These are phyloP conservation scores for Stenopsyche tienmushanensis DNA, from an alignment of 1,140 invertebrate genomes.

Conservation along the genomic window DNA sequence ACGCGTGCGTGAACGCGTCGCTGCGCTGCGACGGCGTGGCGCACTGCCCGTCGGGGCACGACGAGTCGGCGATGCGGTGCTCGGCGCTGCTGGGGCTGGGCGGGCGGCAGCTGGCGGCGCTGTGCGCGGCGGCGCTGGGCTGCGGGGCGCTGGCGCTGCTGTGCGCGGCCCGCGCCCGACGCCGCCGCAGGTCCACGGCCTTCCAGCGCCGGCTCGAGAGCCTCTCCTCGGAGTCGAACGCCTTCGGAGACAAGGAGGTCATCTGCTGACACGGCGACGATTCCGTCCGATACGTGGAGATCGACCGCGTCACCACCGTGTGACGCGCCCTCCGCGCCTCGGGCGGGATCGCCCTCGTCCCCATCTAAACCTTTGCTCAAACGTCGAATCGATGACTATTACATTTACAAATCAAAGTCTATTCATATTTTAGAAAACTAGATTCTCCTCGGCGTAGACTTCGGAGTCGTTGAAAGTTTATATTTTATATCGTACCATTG, in stretches of 20 bases:
- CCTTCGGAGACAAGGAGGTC: constrained; percentile 81
- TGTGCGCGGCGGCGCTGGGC: constrained; percentile 49
- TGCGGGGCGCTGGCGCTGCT: constrained; percentile 47
- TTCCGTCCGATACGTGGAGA: constrained; percentile 88
- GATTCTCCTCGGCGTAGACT: too few relatives aligned
- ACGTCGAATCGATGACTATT: too few relatives aligned
- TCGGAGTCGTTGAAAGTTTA: too few relatives aligned
- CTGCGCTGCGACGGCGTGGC: constrained; percentile 84
- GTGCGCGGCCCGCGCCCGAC: constrained; percentile 52
- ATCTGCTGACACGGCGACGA: constrained; percentile 92
- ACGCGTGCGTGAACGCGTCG: constrained; percentile 84
- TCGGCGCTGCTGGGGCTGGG: constrained; percentile 73
- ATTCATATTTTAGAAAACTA: too few relatives aligned
- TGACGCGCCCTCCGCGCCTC: constrained; percentile 55
- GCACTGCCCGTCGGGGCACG: constrained; percentile 85
- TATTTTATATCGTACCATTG: too few relatives aligned
- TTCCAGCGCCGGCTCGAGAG: constrained; percentile 75
- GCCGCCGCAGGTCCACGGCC: constrained; percentile 67
- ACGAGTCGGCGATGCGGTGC: constrained; percentile 79
- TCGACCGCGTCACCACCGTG: constrained; percentile 85
- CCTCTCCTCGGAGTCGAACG: constrained; percentile 73
- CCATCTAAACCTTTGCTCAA: too few relatives aligned
- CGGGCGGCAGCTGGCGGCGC: constrained; percentile 65
- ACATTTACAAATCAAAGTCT: too few relatives aligned
- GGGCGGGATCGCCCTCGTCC: too few relatives aligned